phyloP scores from a whole-genome alignment of 2,113 vertebrate genomes.

The Leptosomus discolor region DNA sequence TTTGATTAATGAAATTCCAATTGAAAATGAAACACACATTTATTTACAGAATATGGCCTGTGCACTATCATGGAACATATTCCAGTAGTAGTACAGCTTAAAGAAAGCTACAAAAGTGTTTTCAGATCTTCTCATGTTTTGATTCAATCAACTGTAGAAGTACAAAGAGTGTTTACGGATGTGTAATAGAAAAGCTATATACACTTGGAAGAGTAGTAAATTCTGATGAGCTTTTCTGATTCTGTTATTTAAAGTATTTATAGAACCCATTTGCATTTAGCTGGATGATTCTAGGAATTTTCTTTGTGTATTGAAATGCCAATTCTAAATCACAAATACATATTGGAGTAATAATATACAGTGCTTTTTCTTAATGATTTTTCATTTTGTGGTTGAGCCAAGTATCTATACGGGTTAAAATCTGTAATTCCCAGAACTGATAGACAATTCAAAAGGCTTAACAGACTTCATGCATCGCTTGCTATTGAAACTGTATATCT shows the following conservation, averaged over 20 bases:
- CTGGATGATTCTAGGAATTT: not conserved
- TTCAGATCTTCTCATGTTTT: slow-evolving; percentile 17
- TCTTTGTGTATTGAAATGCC: slow-evolving; percentile 42
- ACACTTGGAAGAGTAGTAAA: slow-evolving; percentile 5
- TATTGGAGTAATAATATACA: slow-evolving; percentile 50
- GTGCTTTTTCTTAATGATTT: slow-evolving; percentile 61
- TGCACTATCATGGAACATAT: not conserved
- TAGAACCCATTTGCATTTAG: slow-evolving; percentile 23
- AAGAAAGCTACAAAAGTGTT: not conserved
- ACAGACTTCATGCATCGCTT: slow-evolving; percentile 55
- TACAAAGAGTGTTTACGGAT: not conserved
- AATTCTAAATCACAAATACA: slow-evolving; percentile 14
- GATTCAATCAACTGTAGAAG: slow-evolving; percentile 19
- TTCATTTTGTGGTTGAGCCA: slow-evolving; percentile 60
- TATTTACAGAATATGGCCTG: not conserved
- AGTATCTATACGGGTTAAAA: slow-evolving; percentile 70
- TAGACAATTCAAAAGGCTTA: slow-evolving; percentile 67
- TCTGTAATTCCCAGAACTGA: slow-evolving; percentile 68
- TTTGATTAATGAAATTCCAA: slow-evolving; percentile 61
- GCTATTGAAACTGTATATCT: slow-evolving; percentile 51
- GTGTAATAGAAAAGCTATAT: slow-evolving; percentile 3
- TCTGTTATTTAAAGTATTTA: slow-evolving; percentile 33
- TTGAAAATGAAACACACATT: slow-evolving; percentile 56
- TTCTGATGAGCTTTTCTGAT: not conserved
- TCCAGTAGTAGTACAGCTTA: not conserved